Evolutionary conservation across 2,888 invertebrate species (phyloP).

Genomic region (Polylopha cassiicola): DNA sequence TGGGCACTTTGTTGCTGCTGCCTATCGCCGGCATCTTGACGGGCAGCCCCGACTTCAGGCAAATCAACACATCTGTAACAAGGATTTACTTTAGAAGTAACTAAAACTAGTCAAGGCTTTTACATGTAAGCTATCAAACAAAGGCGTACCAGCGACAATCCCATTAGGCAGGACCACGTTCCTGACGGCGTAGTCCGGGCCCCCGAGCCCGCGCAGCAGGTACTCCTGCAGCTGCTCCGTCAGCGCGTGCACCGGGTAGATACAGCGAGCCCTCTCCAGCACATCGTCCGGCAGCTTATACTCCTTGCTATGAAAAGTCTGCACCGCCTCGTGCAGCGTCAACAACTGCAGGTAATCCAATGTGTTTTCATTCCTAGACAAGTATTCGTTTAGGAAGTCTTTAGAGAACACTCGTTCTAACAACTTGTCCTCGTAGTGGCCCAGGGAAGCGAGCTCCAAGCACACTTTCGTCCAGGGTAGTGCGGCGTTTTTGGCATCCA

Average conservation of each 20-base stretch:
- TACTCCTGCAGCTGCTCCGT: slow-evolving; percentile 63
- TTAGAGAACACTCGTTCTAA: slow-evolving; percentile 70
- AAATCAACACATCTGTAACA: slow-evolving; percentile 52
- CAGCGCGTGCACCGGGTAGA: slow-evolving; percentile 44
- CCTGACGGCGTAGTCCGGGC: slow-evolving; percentile 70
- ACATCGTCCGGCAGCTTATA: slow-evolving; percentile 57
- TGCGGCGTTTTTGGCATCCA: slow-evolving; percentile 51
- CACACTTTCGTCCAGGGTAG: slow-evolving; percentile 75
- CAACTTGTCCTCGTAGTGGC: slow-evolving; percentile 74
- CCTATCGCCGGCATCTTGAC: slow-evolving; percentile 34
- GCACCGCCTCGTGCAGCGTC: slow-evolving; percentile 75
- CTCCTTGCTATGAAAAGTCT: slow-evolving; percentile 53
- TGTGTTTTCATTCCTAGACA: slow-evolving; percentile 47
- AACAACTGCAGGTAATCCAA: slow-evolving; percentile 70
- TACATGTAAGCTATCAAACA: too few species aligned
- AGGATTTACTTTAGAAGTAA: too few species aligned
- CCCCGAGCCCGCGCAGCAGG: slow-evolving; percentile 76
- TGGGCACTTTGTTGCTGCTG: slow-evolving; percentile 35
- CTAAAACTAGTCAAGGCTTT: too few species aligned
- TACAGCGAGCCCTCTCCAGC: slow-evolving; percentile 46
- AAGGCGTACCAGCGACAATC: slow-evolving; percentile 78
- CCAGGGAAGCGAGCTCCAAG: slow-evolving; percentile 76
- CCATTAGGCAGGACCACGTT: slow-evolving; percentile 74
- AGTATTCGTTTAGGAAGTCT: slow-evolving; percentile 60
- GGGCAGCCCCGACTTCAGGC: slow-evolving; percentile 50